Conservation (phyloP, 2,797 vertebrate species). For the Acestrorhynchus altus region DNA sequence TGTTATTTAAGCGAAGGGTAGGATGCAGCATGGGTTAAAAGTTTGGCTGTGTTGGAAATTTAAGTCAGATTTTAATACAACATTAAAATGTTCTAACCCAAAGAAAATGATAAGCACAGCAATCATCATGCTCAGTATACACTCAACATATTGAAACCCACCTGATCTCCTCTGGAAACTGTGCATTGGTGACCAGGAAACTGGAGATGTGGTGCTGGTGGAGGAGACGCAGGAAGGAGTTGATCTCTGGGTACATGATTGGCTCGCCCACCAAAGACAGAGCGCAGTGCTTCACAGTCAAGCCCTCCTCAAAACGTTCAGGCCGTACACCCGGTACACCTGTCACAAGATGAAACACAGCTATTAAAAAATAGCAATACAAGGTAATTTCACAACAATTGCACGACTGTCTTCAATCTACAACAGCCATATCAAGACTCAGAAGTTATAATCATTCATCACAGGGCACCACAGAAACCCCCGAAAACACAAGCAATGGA, state of each 20-base stretch:
- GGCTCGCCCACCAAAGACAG: conserved; percentile 95
- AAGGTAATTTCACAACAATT: not conserved
- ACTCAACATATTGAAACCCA: conserved; percentile 58
- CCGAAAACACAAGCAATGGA: not conserved
- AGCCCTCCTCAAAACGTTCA: conserved; percentile 85
- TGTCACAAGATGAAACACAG: conserved; percentile 59
- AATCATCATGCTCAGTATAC: not conserved
- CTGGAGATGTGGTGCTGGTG: conserved; percentile 87
- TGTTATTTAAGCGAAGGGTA: too few relatives aligned
- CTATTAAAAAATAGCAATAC: not conserved
- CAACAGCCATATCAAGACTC: not conserved
- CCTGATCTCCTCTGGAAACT: conserved; percentile 94
- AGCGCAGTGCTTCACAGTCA: conserved; percentile 88
- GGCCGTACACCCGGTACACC: conserved; percentile 88
- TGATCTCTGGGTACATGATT: conserved; percentile 97
- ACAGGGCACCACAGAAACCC: not conserved
- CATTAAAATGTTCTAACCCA: too few relatives aligned
- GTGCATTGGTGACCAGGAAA: conserved; percentile 95
- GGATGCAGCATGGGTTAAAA: too few relatives aligned
- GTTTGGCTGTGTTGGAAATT: too few relatives aligned
- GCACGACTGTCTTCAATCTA: too few relatives aligned
- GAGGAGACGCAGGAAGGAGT: conserved; percentile 85
- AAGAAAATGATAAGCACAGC: too few relatives aligned
- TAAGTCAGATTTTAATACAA: too few relatives aligned
- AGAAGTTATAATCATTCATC: not conserved